phyloP scores from a whole-genome alignment of 2,797 vertebrate genomes.

The Falco concolor region DNA sequence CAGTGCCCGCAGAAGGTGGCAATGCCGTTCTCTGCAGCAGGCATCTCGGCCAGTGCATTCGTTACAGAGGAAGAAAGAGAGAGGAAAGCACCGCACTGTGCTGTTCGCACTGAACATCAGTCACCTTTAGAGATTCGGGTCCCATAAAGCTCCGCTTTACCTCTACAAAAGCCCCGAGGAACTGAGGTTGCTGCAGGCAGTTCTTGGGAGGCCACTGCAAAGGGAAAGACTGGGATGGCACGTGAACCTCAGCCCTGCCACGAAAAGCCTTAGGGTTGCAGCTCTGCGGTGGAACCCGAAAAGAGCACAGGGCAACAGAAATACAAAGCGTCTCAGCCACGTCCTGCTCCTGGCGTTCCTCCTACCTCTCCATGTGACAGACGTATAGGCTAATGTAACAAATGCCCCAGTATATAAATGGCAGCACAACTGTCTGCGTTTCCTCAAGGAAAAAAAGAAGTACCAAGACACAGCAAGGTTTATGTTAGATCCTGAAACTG shows the following conservation, averaged over 20 bases:
- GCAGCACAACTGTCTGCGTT: neutral
- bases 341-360: neutral
- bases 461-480: neutral
- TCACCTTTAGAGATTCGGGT: fast-evolving
- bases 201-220: neutral
- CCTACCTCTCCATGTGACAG: neutral
- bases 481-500: neutral
- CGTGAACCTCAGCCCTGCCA: neutral
- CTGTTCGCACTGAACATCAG: neutral
- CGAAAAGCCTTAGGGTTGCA: neutral
- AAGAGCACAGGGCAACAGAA: neutral
- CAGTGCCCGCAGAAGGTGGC: fast-evolving
- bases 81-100: fast-evolving
- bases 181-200: neutral
- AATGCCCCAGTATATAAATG: fast-evolving
- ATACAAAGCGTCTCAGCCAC: fast-evolving
- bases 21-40: neutral
- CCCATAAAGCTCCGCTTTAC: fast-evolving
- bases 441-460: neutral
- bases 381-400: fast-evolving
- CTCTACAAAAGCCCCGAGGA: neutral
- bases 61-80: neutral
- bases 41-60: neutral
- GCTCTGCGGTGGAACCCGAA: neutral
- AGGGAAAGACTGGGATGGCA: neutral